Evolutionary conservation across 2,888 invertebrate species (phyloP), one percentile per base, ranked within the genome.

Genomic region (Acronicta psi): DNA sequence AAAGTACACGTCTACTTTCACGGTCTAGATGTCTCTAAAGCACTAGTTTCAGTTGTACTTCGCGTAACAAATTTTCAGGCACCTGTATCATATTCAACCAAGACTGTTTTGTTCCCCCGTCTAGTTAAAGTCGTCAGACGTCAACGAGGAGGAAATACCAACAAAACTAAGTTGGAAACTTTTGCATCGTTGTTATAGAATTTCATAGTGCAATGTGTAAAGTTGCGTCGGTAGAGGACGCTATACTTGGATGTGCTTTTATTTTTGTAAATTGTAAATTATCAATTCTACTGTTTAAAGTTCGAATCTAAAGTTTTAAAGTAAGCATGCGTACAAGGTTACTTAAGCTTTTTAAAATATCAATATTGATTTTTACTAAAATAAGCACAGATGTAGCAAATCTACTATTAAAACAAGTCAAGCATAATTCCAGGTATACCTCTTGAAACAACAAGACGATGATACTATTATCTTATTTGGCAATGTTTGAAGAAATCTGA

Each of bases 41-140:
- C 44, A 60, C 31, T 42, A 47, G 18, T 57, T 59, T 18, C 9
- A 31, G n/a, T 34, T 31, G 17, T 51, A 38, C 42, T 54, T 47
- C 45, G 23, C 41, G 47, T 44, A 61, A 56, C 31, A 17, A 49
- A 61, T 62, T 57, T 57, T 29, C 46, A 51, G 43, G 36, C 43
- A 62, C 56, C 61, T 67, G 62, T 37, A 38, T 56, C 49, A 54
- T 63, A 58, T 23, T 58, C 51, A 63, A 66, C 51, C 51, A 43
- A 36, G 51, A 45, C 63, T 38, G 50, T 37, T 47, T 20, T n/a
- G 29, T 43, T 20, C 42, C 17, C 16, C 17, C 17, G 17, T 29
- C 11, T 34, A 18, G 37, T 44, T 42, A 56, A n/a, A n/a, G 41
- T 47, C 29, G 37, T 20, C 41, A 46, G 23, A 55, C 29, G 40